Evolutionary conservation across 2,888 invertebrate species (phyloP), one percentile per base, ranked within the genome.

Genomic region (Stenchaetothrips biformis): DNA sequence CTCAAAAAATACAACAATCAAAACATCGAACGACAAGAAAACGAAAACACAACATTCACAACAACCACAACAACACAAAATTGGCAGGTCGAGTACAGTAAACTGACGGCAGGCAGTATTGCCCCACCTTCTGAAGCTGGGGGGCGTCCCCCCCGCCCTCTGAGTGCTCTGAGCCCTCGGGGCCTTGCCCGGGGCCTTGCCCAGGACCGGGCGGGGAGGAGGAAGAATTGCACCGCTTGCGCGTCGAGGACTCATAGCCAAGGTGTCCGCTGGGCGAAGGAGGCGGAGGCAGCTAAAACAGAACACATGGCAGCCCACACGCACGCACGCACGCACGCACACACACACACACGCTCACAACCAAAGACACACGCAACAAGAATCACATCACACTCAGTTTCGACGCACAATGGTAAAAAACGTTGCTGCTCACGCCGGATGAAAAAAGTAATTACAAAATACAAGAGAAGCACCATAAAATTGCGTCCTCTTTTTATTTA

Each of bases 51-150:
- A 74, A 74, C 67, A 74, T 74, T 74, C 67, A 74, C 67, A 74
- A 74, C 67, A 74, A 74, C 67, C 67, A 74, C 67, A 74, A 67
- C 67, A 67, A 74, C 67, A 74, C 67, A 74, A 59, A 74, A 74
- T 74, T 74, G 21, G 67, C 21, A 74, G 67, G 67, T 74, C 11
- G 67, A 25, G 67, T 74, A 59, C 59, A 59, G 18, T 59, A 59
- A 59, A 59, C 13, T 59, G 59, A 59, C 25, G 67, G 67, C 67
- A 74, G 67, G 67, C 67, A 21, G 11, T n/a, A 25, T 74, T 74
- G 67, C 67, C 67, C 67, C 67, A 74, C 67, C 67, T 74, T 74
- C 67, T 74, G 67, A 74, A 74, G 67, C 67, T 74, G 67, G 11
- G 67, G 67, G 67, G 67, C 25, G 67, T 74, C 67, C 1, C 67